Evolutionary conservation across 2,113 vertebrate species (phyloP), one percentile per base, ranked within the genome.

Genomic region (Pelvicachromis taeniatus): DNA sequence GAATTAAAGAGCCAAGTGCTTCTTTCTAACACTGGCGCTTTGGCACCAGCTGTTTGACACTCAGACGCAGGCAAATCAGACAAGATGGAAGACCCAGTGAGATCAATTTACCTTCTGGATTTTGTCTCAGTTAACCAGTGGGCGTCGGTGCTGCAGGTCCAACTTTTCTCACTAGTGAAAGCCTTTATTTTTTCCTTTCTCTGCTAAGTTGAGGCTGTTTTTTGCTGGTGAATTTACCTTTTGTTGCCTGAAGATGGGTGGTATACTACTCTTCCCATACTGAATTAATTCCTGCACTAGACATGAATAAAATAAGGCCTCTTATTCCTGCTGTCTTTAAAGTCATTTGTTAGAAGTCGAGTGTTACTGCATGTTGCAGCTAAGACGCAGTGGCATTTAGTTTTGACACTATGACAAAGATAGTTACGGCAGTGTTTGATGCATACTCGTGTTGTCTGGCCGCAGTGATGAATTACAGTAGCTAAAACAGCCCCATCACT

Each of bases 11-110:
- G 68, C 59, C 65, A 80, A 26, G 63, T 23, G 73, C 77, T 77
- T 52, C 48, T 89, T 52, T 88, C 9, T 23, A 21, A 3, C 29
- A 82, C 63, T 87, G 78, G 45, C 4, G n/a, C 26, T 13, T 21
- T 21, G 31, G 56, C 79, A 48, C 87, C 91, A 91, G 88, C 81
- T 90, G 90, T 68, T 87, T 52, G 14, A 58, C 21, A 10, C 21
- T 79, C 78, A 45, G 16, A 17, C 10, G 1, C 4, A 2, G n/a
- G 77, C 29, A 77, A 86, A 83, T 73, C 58, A 65, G 4, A 35
- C 5, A 29, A 8, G 21, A 54, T 10, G 50, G 70, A 75, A 52
- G 42, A 84, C 13, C 48, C 38, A 73, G 16, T 8, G 3, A 59
- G 50, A 85, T 77, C 61, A 68, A 31, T 78, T 77, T 56, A 14